These are phyloP conservation scores for Miniopterus natalensis DNA, from an alignment of 2,113 vertebrate species.

Conservation along the genomic window DNA sequence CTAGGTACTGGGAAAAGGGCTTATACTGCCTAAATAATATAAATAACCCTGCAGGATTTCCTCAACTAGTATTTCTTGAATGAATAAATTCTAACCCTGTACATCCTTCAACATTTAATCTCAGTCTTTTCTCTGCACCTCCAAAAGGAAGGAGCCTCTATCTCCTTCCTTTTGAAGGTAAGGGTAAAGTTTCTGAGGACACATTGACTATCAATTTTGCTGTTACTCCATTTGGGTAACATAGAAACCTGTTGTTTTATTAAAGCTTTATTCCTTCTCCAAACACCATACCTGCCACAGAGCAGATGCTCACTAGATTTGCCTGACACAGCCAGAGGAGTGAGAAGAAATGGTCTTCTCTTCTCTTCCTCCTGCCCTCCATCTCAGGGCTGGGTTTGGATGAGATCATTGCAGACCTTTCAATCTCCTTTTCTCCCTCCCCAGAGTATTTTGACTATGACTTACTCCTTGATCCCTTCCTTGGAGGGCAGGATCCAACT, in stretches of 20 bases:
- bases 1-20: neutral
- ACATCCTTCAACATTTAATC: neutral
- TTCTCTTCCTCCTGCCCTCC: rapidly evolving
- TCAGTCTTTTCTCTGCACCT: neutral
- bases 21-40: neutral
- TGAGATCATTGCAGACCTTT: neutral
- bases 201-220: neutral
- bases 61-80: neutral
- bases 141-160: neutral
- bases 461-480: neutral
- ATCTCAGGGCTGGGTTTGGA: neutral
- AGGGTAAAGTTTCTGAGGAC: neutral
- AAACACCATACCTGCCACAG: rapidly evolving
- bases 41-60: neutral
- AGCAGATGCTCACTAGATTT: neutral
- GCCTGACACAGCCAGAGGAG: neutral
- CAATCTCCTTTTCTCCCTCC: neutral
- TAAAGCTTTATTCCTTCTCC: neutral
- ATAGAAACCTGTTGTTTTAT: neutral
- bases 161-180: neutral
- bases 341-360: rapidly evolving
- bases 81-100: neutral
- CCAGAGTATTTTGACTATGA: neutral
- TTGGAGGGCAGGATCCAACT: neutral
- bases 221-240: neutral